Percentiles rank a stretch among this genome's conserved stretches.
These are phyloP conservation scores for Acanthaster planci DNA, from an alignment of 35 echinoderm and acorn worm species.

Conservation along the genomic window DNA sequence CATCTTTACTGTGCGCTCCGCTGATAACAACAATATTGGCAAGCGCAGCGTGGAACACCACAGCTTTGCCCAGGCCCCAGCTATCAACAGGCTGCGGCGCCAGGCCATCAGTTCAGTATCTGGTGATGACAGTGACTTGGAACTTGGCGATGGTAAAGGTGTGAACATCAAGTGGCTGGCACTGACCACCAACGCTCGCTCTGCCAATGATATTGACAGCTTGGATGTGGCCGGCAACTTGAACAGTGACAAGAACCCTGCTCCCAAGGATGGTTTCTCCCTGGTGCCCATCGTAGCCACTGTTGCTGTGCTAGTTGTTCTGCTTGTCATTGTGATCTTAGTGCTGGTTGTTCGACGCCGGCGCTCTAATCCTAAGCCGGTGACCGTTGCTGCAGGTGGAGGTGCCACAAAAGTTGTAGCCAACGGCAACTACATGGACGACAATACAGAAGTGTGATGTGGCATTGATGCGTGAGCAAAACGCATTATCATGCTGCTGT, in stretches of 20 bases:
- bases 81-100: slow-evolving; percentile 25
- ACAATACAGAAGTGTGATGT: slow-evolving; percentile 96
- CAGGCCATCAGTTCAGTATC: background rate
- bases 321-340: slow-evolving; percentile 62
- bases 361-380: slow-evolving; percentile 10
- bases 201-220: slow-evolving; percentile 22
- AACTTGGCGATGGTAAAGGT: slow-evolving; percentile 2
- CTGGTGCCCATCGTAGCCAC: slow-evolving; percentile 37
- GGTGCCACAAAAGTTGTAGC: slow-evolving; percentile 77
- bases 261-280: background rate
- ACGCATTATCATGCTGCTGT: background rate
- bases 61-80: slow-evolving; percentile 30
- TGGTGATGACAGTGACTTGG: slow-evolving; percentile 68
- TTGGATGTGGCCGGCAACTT: slow-evolving; percentile 29
- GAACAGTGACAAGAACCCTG: slow-evolving; percentile 17
- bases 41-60: slow-evolving; percentile 72
- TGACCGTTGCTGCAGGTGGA: slow-evolving; percentile 48
- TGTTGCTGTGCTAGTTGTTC: slow-evolving; percentile 40
- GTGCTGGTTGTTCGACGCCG: slow-evolving; percentile 54
- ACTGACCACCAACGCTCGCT: background rate
- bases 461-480: background rate
- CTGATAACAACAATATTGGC: slow-evolving; percentile 71
- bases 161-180: slow-evolving; percentile 12
- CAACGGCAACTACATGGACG: slow-evolving; percentile 53
- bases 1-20: slow-evolving; percentile 84